phyloP scores from a whole-genome alignment of 1,140 invertebrate genomes.

The Calycopis cecrops region DNA sequence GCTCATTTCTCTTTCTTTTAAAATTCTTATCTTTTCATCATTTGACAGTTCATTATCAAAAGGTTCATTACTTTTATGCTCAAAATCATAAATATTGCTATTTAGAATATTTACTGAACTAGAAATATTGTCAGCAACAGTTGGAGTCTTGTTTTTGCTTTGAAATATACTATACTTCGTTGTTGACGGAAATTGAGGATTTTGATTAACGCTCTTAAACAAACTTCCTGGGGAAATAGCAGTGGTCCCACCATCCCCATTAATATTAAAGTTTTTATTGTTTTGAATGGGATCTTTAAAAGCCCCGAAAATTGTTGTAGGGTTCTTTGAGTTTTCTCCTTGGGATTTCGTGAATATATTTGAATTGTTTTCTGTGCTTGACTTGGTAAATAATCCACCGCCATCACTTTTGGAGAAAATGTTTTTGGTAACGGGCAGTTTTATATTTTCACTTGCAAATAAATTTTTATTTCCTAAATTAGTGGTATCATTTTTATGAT shows the following conservation, averaged over 20 bases:
- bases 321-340: slow-evolving; percentile 22
- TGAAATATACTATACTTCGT: slow-evolving; percentile 51
- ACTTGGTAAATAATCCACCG: slow-evolving; percentile 33
- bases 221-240: slow-evolving; percentile 49
- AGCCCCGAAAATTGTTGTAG: slow-evolving; percentile 40
- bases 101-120: slow-evolving; percentile 35
- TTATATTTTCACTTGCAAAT: slow-evolving; percentile 11
- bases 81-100: slow-evolving; percentile 48
- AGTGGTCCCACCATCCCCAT: slow-evolving; percentile 21
- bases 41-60: slow-evolving; percentile 25
- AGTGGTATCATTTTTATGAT: slow-evolving; percentile 13
- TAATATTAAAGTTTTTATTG: slow-evolving; percentile 14
- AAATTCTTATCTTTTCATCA: slow-evolving; percentile 29
- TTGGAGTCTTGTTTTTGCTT: slow-evolving; percentile 51
- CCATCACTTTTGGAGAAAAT: slow-evolving; percentile 24
- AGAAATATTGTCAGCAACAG: slow-evolving; percentile 52
- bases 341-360: slow-evolving; percentile 32
- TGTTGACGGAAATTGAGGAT: slow-evolving; percentile 25
- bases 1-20: slow-evolving; percentile 27
- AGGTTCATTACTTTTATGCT: slow-evolving; percentile 34
- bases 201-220: slow-evolving; percentile 47
- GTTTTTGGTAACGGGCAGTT: slow-evolving; percentile 24
- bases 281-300: slow-evolving; percentile 33
- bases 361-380: slow-evolving; percentile 25
- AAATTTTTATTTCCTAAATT: slow-evolving; percentile 15